Conservation (phyloP, 2,797 vertebrate genomes). For the Rhyacichthys aspro region DNA sequence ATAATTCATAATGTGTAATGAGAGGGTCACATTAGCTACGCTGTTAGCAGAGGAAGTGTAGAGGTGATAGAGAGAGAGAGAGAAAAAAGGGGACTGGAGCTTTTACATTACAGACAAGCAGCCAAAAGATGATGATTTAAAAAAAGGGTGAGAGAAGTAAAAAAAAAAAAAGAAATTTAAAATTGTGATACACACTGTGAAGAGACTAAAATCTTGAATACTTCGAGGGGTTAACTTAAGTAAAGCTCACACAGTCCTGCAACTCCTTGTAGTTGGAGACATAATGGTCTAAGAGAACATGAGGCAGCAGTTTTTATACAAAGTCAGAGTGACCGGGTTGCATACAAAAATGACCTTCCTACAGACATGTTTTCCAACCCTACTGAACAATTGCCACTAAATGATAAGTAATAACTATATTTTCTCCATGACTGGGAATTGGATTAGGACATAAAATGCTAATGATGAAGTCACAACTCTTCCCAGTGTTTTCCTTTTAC, state of each 20-base stretch:
- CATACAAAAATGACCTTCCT: not conserved
- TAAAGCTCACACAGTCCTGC: constrained; percentile 22
- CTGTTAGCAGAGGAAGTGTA: constrained; percentile 19
- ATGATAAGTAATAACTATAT: not conserved
- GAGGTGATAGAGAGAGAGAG: constrained; percentile 13
- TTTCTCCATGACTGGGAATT: too few species aligned
- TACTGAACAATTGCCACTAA: constrained; percentile 10
- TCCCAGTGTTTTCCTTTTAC: too few species aligned
- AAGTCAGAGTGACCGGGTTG: constrained; percentile 12
- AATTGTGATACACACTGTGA: not conserved
- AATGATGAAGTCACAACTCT: too few species aligned
- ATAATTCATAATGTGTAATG: constrained; percentile 73
- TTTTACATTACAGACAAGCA: constrained; percentile 10
- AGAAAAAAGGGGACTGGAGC: not conserved
- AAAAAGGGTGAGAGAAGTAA: constrained; percentile 1
- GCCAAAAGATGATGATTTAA: constrained; percentile 1
- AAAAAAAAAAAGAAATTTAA: constrained; percentile 1
- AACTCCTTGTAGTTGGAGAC: constrained; percentile 21
- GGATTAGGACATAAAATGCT: too few species aligned
- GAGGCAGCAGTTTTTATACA: constrained; percentile 36
- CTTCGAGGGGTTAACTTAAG: not conserved
- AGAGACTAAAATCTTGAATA: not conserved
- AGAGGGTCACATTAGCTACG: constrained; percentile 50
- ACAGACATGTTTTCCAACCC: not conserved
- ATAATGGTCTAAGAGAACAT: constrained; percentile 31